Base-by-base conservation (phyloP, 2,797 vertebrate genomes). In the Urocyon cinereoargenteus region DNA sequence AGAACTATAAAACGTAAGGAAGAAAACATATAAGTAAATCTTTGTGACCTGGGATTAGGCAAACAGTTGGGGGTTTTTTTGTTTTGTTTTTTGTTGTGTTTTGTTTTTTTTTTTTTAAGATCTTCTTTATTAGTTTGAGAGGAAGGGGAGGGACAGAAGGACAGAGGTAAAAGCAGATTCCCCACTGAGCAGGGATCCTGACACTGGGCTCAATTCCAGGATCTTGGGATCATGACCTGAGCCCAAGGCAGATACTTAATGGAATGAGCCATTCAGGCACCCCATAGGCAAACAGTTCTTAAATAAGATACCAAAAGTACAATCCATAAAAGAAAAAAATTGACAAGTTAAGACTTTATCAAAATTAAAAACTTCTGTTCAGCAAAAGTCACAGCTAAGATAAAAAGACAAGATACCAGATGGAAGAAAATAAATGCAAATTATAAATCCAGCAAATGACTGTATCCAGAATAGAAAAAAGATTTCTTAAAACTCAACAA, bases 281-380 rank as follows among this genome's bases (percentile, higher is more conserved):
- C 64, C 64, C 31, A 66, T 34, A 73, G 22, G 66, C 79, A 91
- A 83, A 83, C 31, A 51, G 21, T 79, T 68, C 91, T 86, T 86
- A 93, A 90, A 66, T 31, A 64, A 77, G 10, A 92, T 19, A 86
- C 34, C 70, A 77, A 92, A 91, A 78, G 61, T 26, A 45, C 59
- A 93, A 86, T 66, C 36, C 28, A 93, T 21, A 68, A 28, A 57
- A 66, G 6, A 72, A 82, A 82, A 51, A 75, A 77, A 24, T 6
- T 22, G 36, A 82, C 40, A 93, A 93, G n/a, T 16, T 72, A 18
- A 18, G 45, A 64, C 28, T 51, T 84, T 7, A 62, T 72, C n/a
- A 96, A 90, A 86, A 84, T 84, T 83, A 77, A 78, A 78, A 92
- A 51, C 18, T 51, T 91, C n/a, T 40, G 16, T n/a, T 88, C n/a